phyloP scores from a whole-genome alignment of 2,888 invertebrate species.

The Synergus itoensis region DNA sequence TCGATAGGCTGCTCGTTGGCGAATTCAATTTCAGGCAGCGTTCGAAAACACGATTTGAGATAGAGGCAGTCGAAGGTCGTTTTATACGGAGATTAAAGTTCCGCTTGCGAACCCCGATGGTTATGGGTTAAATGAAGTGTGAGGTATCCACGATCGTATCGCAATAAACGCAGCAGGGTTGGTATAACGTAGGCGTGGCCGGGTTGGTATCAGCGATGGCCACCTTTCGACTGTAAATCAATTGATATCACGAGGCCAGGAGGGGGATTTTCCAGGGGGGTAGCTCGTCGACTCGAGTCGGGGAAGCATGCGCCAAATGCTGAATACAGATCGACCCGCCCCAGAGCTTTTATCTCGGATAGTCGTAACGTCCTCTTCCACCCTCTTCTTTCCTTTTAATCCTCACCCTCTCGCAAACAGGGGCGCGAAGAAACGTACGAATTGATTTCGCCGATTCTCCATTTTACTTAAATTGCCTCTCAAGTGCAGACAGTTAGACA shows the following conservation, averaged over 20 bases:
- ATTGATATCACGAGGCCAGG: constrained; percentile 73
- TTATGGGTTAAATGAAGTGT: constrained; percentile 61
- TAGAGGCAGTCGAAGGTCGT: constrained; percentile 49
- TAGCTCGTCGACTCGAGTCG: constrained; percentile 51
- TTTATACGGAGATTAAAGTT: constrained; percentile 60
- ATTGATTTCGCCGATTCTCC: constrained; percentile 52
- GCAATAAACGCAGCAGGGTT: constrained; percentile 50
- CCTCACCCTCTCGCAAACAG: constrained; percentile 30
- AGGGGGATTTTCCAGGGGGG: constrained; percentile 63
- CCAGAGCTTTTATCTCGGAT: constrained; percentile 64
- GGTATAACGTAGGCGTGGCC: constrained; percentile 73
- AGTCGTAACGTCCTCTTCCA: constrained; percentile 48
- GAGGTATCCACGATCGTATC: constrained; percentile 57
- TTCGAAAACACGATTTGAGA: constrained; percentile 51
- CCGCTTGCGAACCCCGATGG: constrained; percentile 54
- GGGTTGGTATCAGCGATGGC: constrained; percentile 76
- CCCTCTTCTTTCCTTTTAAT: constrained; percentile 43
- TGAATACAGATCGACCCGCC: constrained; percentile 72
- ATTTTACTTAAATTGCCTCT: constrained; percentile 36
- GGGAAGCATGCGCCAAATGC: constrained; percentile 73
- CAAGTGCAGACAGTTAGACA: constrained; percentile 24
- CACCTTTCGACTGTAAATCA: constrained; percentile 78
- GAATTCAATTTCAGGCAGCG: constrained; percentile 29
- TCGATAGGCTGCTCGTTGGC: constrained; percentile 25
- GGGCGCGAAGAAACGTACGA: constrained; percentile 38